A percentile compares a stretch with the other conserved stretches of the same genome.
Conservation (phyloP, 2,113 vertebrate species). For the Chamaea fasciata region DNA sequence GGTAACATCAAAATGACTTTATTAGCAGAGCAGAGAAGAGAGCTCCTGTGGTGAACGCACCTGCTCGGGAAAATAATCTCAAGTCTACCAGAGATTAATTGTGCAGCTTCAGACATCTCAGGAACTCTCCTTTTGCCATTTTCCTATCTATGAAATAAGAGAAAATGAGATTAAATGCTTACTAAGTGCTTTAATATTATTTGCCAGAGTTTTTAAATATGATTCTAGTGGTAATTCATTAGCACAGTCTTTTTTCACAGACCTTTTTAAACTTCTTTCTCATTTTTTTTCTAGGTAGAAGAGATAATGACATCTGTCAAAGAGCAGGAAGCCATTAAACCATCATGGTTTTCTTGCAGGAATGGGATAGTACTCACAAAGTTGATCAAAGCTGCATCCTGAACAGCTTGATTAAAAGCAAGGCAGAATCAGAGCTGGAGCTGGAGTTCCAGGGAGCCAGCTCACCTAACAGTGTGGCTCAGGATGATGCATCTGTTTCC, state of each 20-base stretch:
- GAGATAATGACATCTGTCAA: conserved; percentile 69
- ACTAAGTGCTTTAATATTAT: background rate
- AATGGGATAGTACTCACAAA: conserved; percentile 78
- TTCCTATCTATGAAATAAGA: background rate
- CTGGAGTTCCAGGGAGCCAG: conserved; percentile 82
- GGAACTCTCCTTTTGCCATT: background rate
- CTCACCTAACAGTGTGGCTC: conserved; percentile 79
- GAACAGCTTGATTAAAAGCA: conserved; percentile 72
- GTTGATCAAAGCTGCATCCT: conserved; percentile 65
- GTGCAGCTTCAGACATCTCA: background rate
- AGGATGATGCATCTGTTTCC: conserved; percentile 80
- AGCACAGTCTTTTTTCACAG: background rate
- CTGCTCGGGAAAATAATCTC: background rate
- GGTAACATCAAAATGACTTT: conserved; percentile 27
- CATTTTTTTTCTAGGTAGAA: background rate
- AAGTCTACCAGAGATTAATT: background rate
- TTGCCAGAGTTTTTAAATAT: background rate
- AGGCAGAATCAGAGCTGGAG: conserved; percentile 80
- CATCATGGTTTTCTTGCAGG: conserved; percentile 75
- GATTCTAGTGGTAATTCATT: background rate
- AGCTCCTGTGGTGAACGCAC: background rate
- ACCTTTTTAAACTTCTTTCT: background rate
- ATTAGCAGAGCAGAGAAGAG: background rate
- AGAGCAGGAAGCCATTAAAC: conserved; percentile 69
- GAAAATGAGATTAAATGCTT: background rate